phyloP scores from a whole-genome alignment of 1,140 invertebrate genomes.

The Hydropsyche tenuis region DNA sequence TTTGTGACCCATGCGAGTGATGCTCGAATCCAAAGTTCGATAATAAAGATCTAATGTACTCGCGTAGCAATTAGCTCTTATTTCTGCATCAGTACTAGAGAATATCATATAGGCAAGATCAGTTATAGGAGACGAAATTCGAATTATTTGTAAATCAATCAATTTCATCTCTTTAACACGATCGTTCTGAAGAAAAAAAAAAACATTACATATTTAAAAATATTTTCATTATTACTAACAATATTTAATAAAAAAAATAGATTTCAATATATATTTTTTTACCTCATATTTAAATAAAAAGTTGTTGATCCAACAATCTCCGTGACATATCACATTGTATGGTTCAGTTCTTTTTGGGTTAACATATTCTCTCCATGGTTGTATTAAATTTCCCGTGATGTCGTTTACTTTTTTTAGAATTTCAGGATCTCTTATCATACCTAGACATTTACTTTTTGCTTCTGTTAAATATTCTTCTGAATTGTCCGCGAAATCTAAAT shows the following conservation, averaged over 20 bases:
- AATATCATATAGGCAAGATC: slow-evolving; percentile 68
- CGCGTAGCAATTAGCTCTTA: slow-evolving; percentile 59
- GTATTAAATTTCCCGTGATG: neutral
- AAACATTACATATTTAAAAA: neutral
- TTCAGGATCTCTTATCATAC: neutral
- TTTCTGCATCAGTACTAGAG: slow-evolving; percentile 60
- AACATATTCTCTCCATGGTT: neutral
- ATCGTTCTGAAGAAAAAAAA: slow-evolving; percentile 47
- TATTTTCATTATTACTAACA: neutral
- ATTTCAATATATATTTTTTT: neutral
- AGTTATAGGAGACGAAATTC: slow-evolving; percentile 65
- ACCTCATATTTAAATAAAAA: slow-evolving; percentile 57
- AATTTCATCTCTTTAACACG: slow-evolving; percentile 57
- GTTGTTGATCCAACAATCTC: slow-evolving; percentile 60
- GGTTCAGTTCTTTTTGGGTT: neutral
- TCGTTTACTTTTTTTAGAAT: neutral
- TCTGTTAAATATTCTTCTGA: neutral
- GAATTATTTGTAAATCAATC: slow-evolving; percentile 66
- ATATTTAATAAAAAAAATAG: neutral
- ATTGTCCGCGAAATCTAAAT: slow-evolving; percentile 15
- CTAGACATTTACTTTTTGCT: neutral
- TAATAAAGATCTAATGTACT: slow-evolving; percentile 65
- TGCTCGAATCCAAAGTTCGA: slow-evolving; percentile 56
- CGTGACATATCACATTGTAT: slow-evolving; percentile 51
- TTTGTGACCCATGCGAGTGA: slow-evolving; percentile 56